Evolutionary conservation across 2,113 vertebrate genomes (phyloP).

Genomic region (Coryphaenoides rupestris): DNA sequence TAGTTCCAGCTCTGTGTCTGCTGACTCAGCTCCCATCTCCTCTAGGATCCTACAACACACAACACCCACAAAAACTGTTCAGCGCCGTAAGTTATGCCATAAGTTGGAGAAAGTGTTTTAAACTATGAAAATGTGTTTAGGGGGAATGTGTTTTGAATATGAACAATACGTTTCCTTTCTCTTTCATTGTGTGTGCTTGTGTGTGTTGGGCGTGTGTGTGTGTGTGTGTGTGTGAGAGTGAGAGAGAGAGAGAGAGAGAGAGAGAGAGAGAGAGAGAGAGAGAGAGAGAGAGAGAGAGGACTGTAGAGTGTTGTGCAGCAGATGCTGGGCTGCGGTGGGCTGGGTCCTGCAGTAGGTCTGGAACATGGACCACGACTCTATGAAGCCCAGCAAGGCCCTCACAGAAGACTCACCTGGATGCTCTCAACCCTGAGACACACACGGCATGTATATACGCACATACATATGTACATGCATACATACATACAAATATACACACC

Average conservation of each 20-base stretch:
- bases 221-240: conserved; percentile 30
- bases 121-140: too few species aligned
- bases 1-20: conserved; percentile 51
- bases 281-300: too few species aligned
- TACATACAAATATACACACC: too few species aligned
- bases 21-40: conserved; percentile 63
- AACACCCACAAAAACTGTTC: background rate
- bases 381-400: conserved; percentile 63
- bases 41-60: conserved; percentile 55
- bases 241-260: too few species aligned
- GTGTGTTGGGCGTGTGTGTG: background rate
- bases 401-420: conserved; percentile 59
- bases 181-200: background rate
- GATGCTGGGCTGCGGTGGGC: conserved; percentile 57
- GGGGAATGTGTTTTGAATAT: too few species aligned
- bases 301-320: conserved; percentile 67
- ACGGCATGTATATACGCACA: background rate
- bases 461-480: too few species aligned
- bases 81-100: too few species aligned
- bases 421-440: conserved; percentile 64
- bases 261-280: too few species aligned
- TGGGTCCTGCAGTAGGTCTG: conserved; percentile 66
- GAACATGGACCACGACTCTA: conserved; percentile 71
- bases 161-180: background rate
- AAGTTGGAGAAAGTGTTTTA: too few species aligned